These are phyloP conservation scores for Spodoptera picta DNA, from an alignment of 2,888 invertebrate species.

Conservation along the genomic window DNA sequence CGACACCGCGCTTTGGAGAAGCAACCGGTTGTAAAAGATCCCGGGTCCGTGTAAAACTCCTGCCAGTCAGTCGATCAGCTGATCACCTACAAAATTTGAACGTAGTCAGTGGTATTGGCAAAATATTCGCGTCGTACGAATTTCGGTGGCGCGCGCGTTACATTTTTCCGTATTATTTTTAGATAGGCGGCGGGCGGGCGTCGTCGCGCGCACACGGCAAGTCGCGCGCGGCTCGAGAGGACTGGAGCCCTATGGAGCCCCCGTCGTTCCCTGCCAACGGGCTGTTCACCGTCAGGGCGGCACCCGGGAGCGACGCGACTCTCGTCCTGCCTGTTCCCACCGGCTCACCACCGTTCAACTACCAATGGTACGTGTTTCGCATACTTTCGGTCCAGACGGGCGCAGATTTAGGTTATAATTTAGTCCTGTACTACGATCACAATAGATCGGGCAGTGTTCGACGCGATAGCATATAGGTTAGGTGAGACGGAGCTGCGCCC, in stretches of 20 bases:
- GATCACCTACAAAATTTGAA: constrained; percentile 52
- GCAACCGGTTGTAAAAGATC: not conserved
- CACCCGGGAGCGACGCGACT: constrained; percentile 74
- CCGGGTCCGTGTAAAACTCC: constrained; percentile 3
- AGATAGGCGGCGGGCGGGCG: constrained; percentile 84
- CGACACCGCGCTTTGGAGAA: not conserved
- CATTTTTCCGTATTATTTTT: constrained; percentile 87
- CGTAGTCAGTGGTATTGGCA: constrained; percentile 69
- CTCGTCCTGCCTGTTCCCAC: constrained; percentile 72
- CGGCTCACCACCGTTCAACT: constrained; percentile 81
- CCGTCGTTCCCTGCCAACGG: constrained; percentile 76
- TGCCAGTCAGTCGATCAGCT: constrained; percentile 60
- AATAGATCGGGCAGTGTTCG: constrained; percentile 50
- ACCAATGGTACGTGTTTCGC: constrained; percentile 75
- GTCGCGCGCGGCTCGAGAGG: constrained; percentile 84
- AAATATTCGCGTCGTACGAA: constrained; percentile 83
- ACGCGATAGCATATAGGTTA: constrained; percentile 49
- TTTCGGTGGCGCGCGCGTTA: constrained; percentile 77
- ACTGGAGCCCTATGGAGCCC: constrained; percentile 85
- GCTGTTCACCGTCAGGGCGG: constrained; percentile 73
- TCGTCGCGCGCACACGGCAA: constrained; percentile 78
- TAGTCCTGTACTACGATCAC: constrained; percentile 48
- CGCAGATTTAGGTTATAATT: constrained; percentile 54
- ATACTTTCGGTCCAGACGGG: constrained; percentile 52
- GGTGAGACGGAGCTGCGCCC: constrained; percentile 47